Base-by-base conservation (phyloP, 2,888 invertebrate genomes). In the Hartigia nigra region DNA sequence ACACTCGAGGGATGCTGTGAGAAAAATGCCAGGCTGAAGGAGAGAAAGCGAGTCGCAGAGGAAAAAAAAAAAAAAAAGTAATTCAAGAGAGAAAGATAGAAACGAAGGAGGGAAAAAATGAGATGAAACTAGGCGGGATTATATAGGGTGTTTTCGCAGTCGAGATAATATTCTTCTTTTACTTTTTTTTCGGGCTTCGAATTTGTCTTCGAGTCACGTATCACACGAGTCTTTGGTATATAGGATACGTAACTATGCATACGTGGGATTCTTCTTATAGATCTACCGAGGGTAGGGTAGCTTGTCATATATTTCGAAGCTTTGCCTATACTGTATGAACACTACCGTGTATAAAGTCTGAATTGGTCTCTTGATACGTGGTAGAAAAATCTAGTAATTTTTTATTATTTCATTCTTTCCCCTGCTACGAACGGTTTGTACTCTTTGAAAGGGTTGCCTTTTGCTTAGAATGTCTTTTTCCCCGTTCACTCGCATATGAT, bases 151-250 rank as follows among this genome's bases (percentile, higher is more conserved):
- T 55, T 55, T 2, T 55, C 1, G 23, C 9, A 23, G 55, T 23
- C 55, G 23, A 55, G 55, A 55, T 55, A 55, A 55, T 55, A 55
- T 55, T 55, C 23, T 9, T 23, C 23, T 55, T 23, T 23, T 55
- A 55, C 55, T 55, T 23, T 9, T 79, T n/a, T n/a, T 77, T 12
- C 39, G 72, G 36, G 31, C 75, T 31, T 23, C 72, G 23, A 31
- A 79, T 79, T 76, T 37, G 36, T 55, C 76, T 74, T 74, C 78
- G 39, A 12, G 78, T 79, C 78, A 79, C 78, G 78, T 76, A 75
- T 35, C 36, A 74, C 74, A 36, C 76, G 23, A 76, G 74, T 79
- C 75, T 74, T 55, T 55, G 55, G 55, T 55, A 55, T 23, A 55
- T 55, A 2, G 55, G 55, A 55, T 55, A 55, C 55, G 23, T 55